Evolutionary conservation across 2,888 invertebrate species (phyloP).

Genomic region (Macrophya alboannulata): DNA sequence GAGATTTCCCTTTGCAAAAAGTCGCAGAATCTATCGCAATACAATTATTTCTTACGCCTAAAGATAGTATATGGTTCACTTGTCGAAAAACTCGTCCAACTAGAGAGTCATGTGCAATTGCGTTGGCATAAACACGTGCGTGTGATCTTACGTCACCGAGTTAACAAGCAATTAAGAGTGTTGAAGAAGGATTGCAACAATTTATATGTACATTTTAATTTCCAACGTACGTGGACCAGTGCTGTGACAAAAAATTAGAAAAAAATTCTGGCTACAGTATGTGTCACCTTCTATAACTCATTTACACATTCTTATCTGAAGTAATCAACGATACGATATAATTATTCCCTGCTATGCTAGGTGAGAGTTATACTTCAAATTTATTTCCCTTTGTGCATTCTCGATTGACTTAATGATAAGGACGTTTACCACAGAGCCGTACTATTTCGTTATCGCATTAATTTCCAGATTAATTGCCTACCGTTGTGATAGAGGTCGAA

Average conservation of each 20-base stretch:
- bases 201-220: not conserved
- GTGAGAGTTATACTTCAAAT: not conserved
- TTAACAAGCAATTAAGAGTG: not conserved
- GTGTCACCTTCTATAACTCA: not conserved
- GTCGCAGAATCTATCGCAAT: slow-evolving; percentile 55
- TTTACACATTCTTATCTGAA: not conserved
- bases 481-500: not conserved
- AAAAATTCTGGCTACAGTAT: not conserved
- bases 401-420: not conserved
- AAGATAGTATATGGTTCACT: slow-evolving; percentile 61
- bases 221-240: not conserved
- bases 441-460: not conserved
- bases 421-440: not conserved
- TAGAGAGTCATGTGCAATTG: slow-evolving; percentile 79
- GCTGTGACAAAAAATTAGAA: not conserved
- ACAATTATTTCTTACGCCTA: slow-evolving; percentile 57
- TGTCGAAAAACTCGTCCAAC: slow-evolving; percentile 26
- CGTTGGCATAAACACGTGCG: slow-evolving; percentile 75
- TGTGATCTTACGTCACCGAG: not conserved
- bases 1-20: slow-evolving; percentile 60
- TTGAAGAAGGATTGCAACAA: not conserved
- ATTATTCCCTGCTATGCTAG: not conserved
- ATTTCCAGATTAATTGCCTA: not conserved
- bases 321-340: not conserved
- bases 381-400: not conserved